Evolutionary conservation across 2,888 invertebrate genomes (phyloP).

Genomic region (Hofmannophila pseudospretella): DNA sequence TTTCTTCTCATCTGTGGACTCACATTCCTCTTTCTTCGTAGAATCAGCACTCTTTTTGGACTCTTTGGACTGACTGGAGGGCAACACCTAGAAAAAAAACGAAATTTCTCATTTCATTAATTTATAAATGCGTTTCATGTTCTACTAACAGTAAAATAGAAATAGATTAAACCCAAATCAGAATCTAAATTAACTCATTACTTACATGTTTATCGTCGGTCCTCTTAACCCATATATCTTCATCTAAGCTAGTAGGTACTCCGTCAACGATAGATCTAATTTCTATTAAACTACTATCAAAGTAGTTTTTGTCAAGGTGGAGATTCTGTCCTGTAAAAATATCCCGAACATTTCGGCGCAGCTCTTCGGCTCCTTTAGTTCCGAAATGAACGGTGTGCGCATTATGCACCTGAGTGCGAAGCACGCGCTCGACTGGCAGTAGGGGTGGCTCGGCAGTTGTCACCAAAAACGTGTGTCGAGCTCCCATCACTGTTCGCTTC

Average conservation of each 20-base stretch:
- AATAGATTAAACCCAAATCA: no score
- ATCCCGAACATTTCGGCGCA: conserved; percentile 78
- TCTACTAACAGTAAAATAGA: no score
- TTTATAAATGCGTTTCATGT: no score
- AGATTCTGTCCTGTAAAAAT: conserved; percentile 77
- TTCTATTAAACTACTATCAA: conserved; percentile 89
- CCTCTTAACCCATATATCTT: conserved; percentile 85
- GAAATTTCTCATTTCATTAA: no score
- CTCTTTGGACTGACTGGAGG: conserved; percentile 19
- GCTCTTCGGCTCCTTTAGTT: conserved; percentile 75
- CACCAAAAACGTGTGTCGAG: conserved; percentile 61
- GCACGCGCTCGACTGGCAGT: conserved; percentile 61
- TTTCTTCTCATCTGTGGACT: conserved; percentile 12
- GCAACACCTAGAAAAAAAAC: conserved; percentile 26
- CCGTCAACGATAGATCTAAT: conserved; percentile 86
- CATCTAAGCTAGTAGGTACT: conserved; percentile 79
- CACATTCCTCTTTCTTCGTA: conserved; percentile 14
- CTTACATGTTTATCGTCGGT: conserved; percentile 78
- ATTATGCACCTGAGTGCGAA: conserved; percentile 70
- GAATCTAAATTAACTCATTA: no score
- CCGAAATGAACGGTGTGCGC: conserved; percentile 84
- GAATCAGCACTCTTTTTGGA: conserved; percentile 12
- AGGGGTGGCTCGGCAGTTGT: conserved; percentile 49
- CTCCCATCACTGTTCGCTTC: conserved; percentile 61
- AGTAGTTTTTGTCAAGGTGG: conserved; percentile 88